Conservation (phyloP, 2,797 vertebrate species). For the Lerista edwardsae region DNA sequence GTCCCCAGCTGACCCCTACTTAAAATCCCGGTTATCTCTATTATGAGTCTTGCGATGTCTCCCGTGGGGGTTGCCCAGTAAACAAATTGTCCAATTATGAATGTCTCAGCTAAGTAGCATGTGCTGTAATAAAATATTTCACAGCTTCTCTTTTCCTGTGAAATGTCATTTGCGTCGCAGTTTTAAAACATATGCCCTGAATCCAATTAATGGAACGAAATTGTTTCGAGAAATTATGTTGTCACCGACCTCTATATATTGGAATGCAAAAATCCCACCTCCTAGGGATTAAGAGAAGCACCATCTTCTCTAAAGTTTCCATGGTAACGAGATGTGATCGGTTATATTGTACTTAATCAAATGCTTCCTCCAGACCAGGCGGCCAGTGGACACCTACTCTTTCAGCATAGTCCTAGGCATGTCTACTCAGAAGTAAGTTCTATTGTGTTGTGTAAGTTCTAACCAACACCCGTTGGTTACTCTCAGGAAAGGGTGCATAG, state of each 20-base stretch:
- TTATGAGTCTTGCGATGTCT: slow-evolving; percentile 8
- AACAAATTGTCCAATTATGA: slow-evolving; percentile 20
- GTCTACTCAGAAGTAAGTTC: too few relatives aligned
- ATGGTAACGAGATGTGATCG: slow-evolving; percentile 84
- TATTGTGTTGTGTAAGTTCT: too few relatives aligned
- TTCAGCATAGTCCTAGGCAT: slow-evolving; percentile 10
- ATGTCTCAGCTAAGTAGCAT: slow-evolving; percentile 46
- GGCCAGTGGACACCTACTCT: slow-evolving; percentile 47
- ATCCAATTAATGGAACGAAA: slow-evolving; percentile 50
- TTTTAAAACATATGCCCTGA: slow-evolving; percentile 56
- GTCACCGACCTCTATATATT: background rate
- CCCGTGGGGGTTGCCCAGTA: background rate
- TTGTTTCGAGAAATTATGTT: slow-evolving; percentile 55
- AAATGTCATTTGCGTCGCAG: slow-evolving; percentile 58
- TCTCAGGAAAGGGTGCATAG: too few relatives aligned
- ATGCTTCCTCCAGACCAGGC: slow-evolving; percentile 78
- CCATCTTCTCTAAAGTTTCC: slow-evolving; percentile 77
- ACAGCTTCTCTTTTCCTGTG: slow-evolving; percentile 33
- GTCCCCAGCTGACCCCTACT: background rate
- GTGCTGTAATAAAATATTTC: slow-evolving; percentile 52
- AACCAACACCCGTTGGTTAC: too few relatives aligned
- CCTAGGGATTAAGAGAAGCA: slow-evolving; percentile 78
- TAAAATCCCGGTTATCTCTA: background rate
- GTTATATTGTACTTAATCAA: slow-evolving; percentile 79
- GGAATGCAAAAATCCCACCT: slow-evolving; percentile 64